Base-by-base conservation (phyloP, 2,888 invertebrate genomes). In the Ommatoiulus sabulosus region DNA sequence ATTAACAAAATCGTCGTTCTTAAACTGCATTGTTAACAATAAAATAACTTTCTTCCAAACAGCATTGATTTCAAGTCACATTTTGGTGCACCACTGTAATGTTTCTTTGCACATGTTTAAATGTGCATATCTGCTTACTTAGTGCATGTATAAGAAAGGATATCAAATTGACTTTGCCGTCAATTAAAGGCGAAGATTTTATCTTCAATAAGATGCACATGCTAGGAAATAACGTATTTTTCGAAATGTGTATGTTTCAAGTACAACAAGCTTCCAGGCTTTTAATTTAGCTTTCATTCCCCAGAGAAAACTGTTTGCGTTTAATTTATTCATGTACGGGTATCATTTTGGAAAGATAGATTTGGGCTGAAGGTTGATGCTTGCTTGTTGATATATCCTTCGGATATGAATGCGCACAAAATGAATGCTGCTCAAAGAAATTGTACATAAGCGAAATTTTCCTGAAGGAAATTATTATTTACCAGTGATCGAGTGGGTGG, bases 391-490 rank as follows among this genome's bases (percentile, higher is more conserved):
- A 57, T n/a, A n/a, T 57, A 12, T 57, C 57, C 57, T 57, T 57
- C 57, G 57, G 57, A 57, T n/a, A n/a, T 57, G 57, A 57, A 57
- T 57, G 57, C 57, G n/a, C 57, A 12, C 57, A 57, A 57, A 57
- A 57, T 57, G 57, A 57, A 12, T n/a, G 57, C 7, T 57, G 3
- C 17, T 52, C 15, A 52, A n/a, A 57, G 57, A 57, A 57, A 57
- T 57, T 57, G 57, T 57, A 57, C 57, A n/a, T 57, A 57, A n/a
- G 57, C 57, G 5, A n/a, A 57, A 57, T 57, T 57, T 57, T 57
- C 57, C n/a, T 57, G n/a, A n/a, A 57, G 57, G 57, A 57, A 57
- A 57, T 57, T 57, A 57, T 57, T 57, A 57, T 57, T 57, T 57
- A 57, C 57, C 57, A 57, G n/a, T n/a, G 57, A 57, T 57, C n/a